Base-by-base conservation (phyloP, 30 jellyfish, hydroid and myxozoan genomes). In the Chironex yamaguchii region DNA sequence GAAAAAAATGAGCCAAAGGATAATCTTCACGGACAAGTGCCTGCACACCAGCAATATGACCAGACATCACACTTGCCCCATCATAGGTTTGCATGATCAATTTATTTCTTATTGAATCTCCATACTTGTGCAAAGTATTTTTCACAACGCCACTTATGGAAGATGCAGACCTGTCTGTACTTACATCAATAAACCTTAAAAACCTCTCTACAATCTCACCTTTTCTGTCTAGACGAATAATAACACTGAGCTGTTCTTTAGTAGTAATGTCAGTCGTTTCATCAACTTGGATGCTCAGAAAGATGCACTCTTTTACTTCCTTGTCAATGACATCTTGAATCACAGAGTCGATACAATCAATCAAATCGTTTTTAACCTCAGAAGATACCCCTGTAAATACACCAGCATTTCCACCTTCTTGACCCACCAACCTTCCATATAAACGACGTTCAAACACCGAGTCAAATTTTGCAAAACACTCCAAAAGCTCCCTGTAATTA, bases 401-500 rank as follows among this genome's bases (percentile, higher is more conserved):
- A 22, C 79, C 88, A n/a, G 32, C 83, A 28, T 4, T 23, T 24
- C 90, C 36, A 23, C 83, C 63, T 29, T 54, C 90, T 20, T 31
- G 30, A 58, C 63, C 67, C 27, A 36, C 90, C n/a, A 53, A 42
- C 85, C 36, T 20, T 21, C 84, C 82, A 34, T 79, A 82, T 24
- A 63, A 50, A 2, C 91, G 66, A 6, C 82, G 81, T 53, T 79
- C 82, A 53, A 53, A 79, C 49, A 79, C 90, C 23, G 90, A 79
- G 33, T 58, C 68, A 62, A 80, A 66, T 52, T 80, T 80, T 9
- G 75, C 91, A 1, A 80, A 24, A 32, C 72, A 63, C 42, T 33
- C 35, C 36, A 78, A n/a, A 11, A 78, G 84, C 84, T 78, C 90
- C 63, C 83, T 29, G 33, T 25, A 78, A 29, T 78, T 62, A 2